Evolutionary conservation across 2,797 vertebrate species (phyloP).

Genomic region (Melanotaenia parkinsoni): DNA sequence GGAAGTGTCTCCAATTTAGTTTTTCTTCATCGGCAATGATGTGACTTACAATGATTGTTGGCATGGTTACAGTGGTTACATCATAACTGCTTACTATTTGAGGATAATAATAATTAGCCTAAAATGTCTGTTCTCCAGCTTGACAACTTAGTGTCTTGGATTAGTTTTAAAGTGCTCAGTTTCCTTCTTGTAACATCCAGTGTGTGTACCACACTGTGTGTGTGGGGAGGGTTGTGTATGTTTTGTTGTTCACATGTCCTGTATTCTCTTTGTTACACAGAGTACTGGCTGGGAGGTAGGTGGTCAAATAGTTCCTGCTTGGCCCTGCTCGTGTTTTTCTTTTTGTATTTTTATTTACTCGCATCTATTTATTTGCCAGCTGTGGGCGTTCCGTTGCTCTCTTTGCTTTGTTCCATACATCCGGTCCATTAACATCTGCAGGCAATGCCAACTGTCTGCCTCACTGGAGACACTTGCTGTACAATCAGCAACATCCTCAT

Average conservation of each 20-base stretch:
- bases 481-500: constrained; percentile 61
- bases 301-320: constrained; percentile 93
- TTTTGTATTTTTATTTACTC: constrained; percentile 44
- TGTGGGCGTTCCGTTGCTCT: constrained; percentile 89
- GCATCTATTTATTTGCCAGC: constrained; percentile 87
- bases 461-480: constrained; percentile 68
- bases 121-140: constrained; percentile 37
- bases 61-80: constrained; percentile 30
- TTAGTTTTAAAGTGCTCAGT: constrained; percentile 24
- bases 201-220: constrained; percentile 35
- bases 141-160: constrained; percentile 30
- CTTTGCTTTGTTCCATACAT: constrained; percentile 81
- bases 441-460: constrained; percentile 75
- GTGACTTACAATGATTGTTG: constrained; percentile 27
- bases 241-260: constrained; percentile 79
- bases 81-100: not conserved
- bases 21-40: constrained; percentile 28
- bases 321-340: constrained; percentile 80
- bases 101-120: not conserved
- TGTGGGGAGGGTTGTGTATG: constrained; percentile 35
- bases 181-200: constrained; percentile 43
- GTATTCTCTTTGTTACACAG: constrained; percentile 98
- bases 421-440: constrained; percentile 94
- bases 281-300: constrained; percentile 99
- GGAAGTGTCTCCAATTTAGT: constrained; percentile 19